Base-by-base conservation (phyloP, 2,113 vertebrate genomes). In the Oryzias curvinotus region DNA sequence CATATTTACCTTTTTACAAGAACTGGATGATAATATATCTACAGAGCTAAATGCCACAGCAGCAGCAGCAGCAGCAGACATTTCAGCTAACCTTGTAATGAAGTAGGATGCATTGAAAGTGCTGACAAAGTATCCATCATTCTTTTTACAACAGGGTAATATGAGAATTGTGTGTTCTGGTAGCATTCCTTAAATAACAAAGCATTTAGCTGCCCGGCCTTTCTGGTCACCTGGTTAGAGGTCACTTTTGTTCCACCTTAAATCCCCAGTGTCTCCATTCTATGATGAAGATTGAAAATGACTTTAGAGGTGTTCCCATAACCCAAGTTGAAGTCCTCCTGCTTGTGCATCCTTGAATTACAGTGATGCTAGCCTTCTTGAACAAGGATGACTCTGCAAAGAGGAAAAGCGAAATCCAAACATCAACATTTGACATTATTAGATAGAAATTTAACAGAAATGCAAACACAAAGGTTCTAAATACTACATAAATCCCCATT, bases 71-170 rank as follows among this genome's bases (percentile, higher is more conserved):
- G 21, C 59, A 46, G 58, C 60, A 84, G 78, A 86, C 83, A 84
- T 84, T 80, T 83, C 64, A 4, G 67, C 68, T 83, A 68, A 86
- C 88, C 78, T 84, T 88, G 83, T 79, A 51, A 85, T 81, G 83
- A 83, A 87, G 68, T 68, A 68, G 55, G 46, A 82, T 21, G 60
- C 69, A 75, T 75, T 65, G 57, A 74, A 73, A 66, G 50, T 59
- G 48, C 71, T 86, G 85, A 83, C 70, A 65, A 73, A 57, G 59
- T 62, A 83, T 70, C 65, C 43, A 62, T 83, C 66, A 60, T 71
- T 78, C 71, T 63, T 71, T 83, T 85, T 80, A 69, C 68, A 77
- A 48, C 56, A n/a, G 64, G 52, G 52, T 68, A 74, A 74, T 73
- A 60, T 56, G 66, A 71, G 69, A 68, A 76, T 50, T 18, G 36